Evolutionary conservation across 2,113 vertebrate species (phyloP).

Genomic region (Macquaria ambigua): DNA sequence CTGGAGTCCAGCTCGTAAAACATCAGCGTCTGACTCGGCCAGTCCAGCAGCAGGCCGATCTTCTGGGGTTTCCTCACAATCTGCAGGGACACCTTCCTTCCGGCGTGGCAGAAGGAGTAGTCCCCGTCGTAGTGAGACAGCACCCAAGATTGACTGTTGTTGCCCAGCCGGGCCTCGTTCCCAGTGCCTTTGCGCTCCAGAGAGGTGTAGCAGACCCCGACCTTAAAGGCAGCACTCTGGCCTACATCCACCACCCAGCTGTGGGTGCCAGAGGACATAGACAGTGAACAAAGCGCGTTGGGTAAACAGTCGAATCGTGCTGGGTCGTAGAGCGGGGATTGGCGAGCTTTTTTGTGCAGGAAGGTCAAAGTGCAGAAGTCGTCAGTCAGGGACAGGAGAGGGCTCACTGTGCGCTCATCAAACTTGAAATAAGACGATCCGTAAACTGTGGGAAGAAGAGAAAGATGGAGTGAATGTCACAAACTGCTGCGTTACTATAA

Average conservation of each 20-base stretch:
- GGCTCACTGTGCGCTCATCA: constrained; percentile 88
- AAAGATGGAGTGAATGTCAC: not conserved
- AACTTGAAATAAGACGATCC: constrained; percentile 84
- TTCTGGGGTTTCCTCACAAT: constrained; percentile 83
- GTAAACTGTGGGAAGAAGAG: constrained; percentile 62
- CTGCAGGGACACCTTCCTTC: constrained; percentile 78
- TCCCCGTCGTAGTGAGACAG: constrained; percentile 90
- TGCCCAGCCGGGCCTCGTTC: constrained; percentile 88
- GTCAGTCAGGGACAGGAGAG: constrained; percentile 88
- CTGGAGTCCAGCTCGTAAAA: constrained; percentile 89
- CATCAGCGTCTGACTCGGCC: constrained; percentile 87
- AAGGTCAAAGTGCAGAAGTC: constrained; percentile 89
- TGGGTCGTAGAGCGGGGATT: constrained; percentile 79
- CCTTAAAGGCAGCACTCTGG: constrained; percentile 91
- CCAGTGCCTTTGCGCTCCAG: constrained; percentile 90
- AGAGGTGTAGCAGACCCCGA: constrained; percentile 90
- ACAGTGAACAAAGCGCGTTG: constrained; percentile 87
- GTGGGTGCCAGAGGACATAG: constrained; percentile 87
- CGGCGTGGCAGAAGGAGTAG: constrained; percentile 89
- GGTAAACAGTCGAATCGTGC: constrained; percentile 94
- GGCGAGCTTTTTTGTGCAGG: constrained; percentile 85
- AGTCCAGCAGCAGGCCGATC: constrained; percentile 91
- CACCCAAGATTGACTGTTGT: constrained; percentile 92
- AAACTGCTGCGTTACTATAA: not conserved
- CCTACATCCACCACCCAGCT: constrained; percentile 89